Evolutionary conservation across 2,797 vertebrate species (phyloP), one percentile per base, ranked within the genome.

Genomic region (Pipistrellus pygmaeus): DNA sequence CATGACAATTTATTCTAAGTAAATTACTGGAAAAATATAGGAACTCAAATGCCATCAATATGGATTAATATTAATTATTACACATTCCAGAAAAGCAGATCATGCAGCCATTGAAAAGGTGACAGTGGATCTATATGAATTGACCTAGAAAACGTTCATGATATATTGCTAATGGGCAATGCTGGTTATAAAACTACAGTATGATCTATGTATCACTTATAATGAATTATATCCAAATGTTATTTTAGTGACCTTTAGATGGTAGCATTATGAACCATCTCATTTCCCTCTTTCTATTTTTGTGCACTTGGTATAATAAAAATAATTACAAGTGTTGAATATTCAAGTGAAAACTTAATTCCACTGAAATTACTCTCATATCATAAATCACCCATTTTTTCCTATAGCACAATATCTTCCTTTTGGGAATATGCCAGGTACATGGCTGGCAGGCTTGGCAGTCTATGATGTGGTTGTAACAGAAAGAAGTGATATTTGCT

Each of bases 241-340:
- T 64, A 66, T 46, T 83, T 23, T 48, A 66, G 13, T 78, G 44
- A 88, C 80, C 71, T 81, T 27, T 69, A 11, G 48, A 73, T 55
- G 35, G 35, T 69, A 11, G 44, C 48, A 95, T 87, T 85, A 60
- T 32, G 21, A 68, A 35, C 53, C 48, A 44, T 69, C 90, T 66
- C 23, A 73, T 53, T 91, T 62, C 57, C 38, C 71, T 86, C 66
- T 85, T 85, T 85, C 53, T 85, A 80, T n/a, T 90, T 90, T 60
- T 41, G 32, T 57, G 32, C 2, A 71, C 85, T 96, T 91, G 64
- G 32, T 85, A 27, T 60, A 82, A 75, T 90, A 92, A 78, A 95
- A 83, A 55, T 69, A 95, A 93, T 90, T 72, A 53, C 1, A 18
- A 48, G 3, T 77, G 10, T 80, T 95, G 92, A 82, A 78, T 85